These are phyloP conservation scores for Apamea epomidion DNA, from an alignment of 2,888 invertebrate genomes.

Conservation along the genomic window DNA sequence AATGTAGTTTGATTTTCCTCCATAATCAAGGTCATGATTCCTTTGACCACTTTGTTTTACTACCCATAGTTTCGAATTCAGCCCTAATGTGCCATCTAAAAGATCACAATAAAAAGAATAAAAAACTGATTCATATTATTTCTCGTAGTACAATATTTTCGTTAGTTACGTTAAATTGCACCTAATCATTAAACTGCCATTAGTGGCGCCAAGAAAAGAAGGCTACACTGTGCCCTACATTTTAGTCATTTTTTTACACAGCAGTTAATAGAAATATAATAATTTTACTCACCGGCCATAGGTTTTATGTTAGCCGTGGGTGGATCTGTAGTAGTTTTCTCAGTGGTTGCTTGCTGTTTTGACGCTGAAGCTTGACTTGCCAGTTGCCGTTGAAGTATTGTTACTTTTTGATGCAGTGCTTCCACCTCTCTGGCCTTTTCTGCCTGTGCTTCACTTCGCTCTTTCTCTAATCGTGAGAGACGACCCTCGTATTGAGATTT, in stretches of 20 bases:
- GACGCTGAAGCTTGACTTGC: conserved; percentile 93
- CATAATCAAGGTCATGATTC: background rate
- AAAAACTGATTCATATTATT: background rate
- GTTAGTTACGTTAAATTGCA: background rate
- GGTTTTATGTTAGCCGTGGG: conserved; percentile 98
- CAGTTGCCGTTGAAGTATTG: conserved; percentile 93
- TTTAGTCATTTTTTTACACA: background rate
- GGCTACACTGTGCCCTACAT: background rate
- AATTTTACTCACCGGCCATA: conserved; percentile 93
- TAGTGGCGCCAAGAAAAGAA: background rate
- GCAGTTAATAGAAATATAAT: background rate
- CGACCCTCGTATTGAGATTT: conserved; percentile 93
- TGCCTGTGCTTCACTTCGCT: conserved; percentile 91
- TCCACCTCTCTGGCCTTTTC: conserved; percentile 93
- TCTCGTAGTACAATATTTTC: background rate
- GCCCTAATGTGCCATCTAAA: background rate
- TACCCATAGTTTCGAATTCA: background rate
- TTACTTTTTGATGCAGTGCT: conserved; percentile 92
- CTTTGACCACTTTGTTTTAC: background rate
- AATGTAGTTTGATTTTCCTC: background rate
- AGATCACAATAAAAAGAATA: too few species aligned
- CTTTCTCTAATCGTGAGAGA: conserved; percentile 93
- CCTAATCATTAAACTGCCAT: background rate
- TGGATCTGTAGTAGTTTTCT: conserved; percentile 91
- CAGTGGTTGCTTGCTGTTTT: conserved; percentile 90